Evolutionary conservation across 1,140 invertebrate genomes (phyloP), one percentile per base, ranked within the genome.

Genomic region (Vollenhovia emeryi): DNA sequence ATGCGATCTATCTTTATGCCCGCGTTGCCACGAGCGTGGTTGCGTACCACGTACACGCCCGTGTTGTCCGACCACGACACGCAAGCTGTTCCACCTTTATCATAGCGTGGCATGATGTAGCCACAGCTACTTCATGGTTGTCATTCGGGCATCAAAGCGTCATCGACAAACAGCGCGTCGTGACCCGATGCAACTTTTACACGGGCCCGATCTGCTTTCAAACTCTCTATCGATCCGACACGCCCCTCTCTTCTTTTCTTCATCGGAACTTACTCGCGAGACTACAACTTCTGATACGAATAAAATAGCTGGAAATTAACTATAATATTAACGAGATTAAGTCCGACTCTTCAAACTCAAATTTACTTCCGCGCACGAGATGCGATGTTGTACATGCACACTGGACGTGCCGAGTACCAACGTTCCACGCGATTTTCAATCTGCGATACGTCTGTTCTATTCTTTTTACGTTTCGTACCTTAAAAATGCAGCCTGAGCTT

Each of bases 71-170:
- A 57, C 78, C 78, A 45, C 66, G 13, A 82, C 78, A 82, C 9
- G 66, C 40, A 36, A n/a, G 69, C 48, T 71, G 48, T 80, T 40
- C 24, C 33, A 64, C 78, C 64, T 80, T 80, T 80, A 55, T 80
- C 76, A 40, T 55, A 80, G 76, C 21, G 48, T 9, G 33, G 36
- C 78, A 71, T 80, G n/a, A n/a, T 71, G 78, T 80, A 80, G 64
- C 50, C 18, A 48, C 50, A 57, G n/a, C 50, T 82, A 82, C 78
- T 82, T 73, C 52, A 59, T 45, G 18, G 66, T 71, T 82, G 78
- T 82, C 78, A 73, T 59, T 71, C 13, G 36, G 18, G 45, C 78
- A 57, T 82, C 78, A 82, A 82, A 82, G 78, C 66, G 24, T 82
- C 50, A 59, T 45, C 48, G 21, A 40, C n/a, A 73, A 82, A 82